Base-by-base conservation (phyloP, 2,113 vertebrate genomes). In the Hystrix brachyura region DNA sequence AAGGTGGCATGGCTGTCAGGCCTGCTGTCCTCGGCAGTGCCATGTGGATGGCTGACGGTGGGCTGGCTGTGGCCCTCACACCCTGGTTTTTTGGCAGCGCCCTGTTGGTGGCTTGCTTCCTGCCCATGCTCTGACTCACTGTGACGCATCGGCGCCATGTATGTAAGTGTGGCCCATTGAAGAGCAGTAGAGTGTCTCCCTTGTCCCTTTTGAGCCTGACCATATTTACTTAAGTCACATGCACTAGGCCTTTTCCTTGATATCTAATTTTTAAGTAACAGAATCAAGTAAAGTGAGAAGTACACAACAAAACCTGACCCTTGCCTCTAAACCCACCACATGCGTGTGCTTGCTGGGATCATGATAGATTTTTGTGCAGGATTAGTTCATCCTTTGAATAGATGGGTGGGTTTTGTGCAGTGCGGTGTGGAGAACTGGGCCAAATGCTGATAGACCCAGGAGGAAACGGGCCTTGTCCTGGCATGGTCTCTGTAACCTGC, bases 121-220 rank as follows among this genome's bases (percentile, higher is more conserved):
- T 53, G 0, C 0, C 55, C 9, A 5, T 32, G 51, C 76, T 13
- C 2, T 79, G 79, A 21, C 18, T 32, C 59, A 7, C 27, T 9
- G 27, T 53, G 69, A 76, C 48, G 14, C 5, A 7, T 29, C 15
- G 27, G 65, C 55, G 25, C 46, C 12, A 3, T 19, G 3, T 21
- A 17, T 46, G 21, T 19, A 1, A 12, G 19, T 84, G 27, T 12
- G 43, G 65, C 43, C 76, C 9, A 1, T 51, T 7, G 23, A 55
- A 32, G 10, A 46, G 65, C 21, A 59, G 55, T 15, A 18, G n/a
- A 32, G 29, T 48, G 51, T 23, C 51, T 4, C 4, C 64, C 21
- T 67, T 53, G 78, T 46, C 82, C 32, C 55, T 87, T 69, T 87
- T 32, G 34, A 38, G 46, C 57, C 38, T 38, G 60, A 0, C 12